phyloP scores from a whole-genome alignment of 2,888 invertebrate genomes.

The Plutella xylostella region DNA sequence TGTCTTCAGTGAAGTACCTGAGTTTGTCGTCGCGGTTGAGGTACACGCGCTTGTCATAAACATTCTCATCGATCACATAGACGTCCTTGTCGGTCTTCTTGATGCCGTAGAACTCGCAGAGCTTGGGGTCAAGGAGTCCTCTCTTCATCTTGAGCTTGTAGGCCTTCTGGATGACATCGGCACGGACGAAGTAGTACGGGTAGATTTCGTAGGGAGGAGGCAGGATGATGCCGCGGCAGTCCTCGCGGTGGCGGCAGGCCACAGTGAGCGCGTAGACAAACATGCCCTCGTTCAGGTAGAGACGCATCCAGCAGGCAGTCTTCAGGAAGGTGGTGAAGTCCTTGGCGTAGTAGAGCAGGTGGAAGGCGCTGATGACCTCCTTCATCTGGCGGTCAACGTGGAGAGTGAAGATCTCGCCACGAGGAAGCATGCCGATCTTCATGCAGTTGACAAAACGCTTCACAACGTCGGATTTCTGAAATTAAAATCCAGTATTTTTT shows the following conservation, averaged over 20 bases:
- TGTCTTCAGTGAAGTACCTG: conserved; percentile 75
- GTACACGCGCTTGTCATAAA: conserved; percentile 68
- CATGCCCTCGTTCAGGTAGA: conserved; percentile 67
- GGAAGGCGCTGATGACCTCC: conserved; percentile 64
- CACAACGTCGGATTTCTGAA: conserved; percentile 67
- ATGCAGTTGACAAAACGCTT: conserved; percentile 65
- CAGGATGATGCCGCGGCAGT: conserved; percentile 59
- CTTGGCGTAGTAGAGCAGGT: conserved; percentile 64
- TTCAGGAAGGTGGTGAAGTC: conserved; percentile 62
- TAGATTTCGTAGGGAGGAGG: conserved; percentile 72
- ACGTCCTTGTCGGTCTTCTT: conserved; percentile 58
- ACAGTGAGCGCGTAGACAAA: conserved; percentile 67
- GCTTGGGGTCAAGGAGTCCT: conserved; percentile 52
- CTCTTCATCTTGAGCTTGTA: conserved; percentile 63
- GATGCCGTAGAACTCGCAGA: conserved; percentile 64
- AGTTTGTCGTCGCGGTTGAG: conserved; percentile 67
- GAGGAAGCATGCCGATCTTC: conserved; percentile 67
- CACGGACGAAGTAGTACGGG: conserved; percentile 76
- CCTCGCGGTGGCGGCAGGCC: conserved; percentile 62
- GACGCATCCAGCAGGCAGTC: conserved; percentile 64
- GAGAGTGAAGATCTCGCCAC: conserved; percentile 62
- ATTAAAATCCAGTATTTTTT: background rate
- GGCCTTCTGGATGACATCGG: conserved; percentile 71
- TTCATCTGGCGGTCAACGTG: conserved; percentile 58
- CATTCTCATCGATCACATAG: conserved; percentile 75